Percentiles rank a stretch among this genome's conserved stretches.
Conservation (phyloP, 2,888 invertebrate species). For the Pachydiplax longipennis region DNA sequence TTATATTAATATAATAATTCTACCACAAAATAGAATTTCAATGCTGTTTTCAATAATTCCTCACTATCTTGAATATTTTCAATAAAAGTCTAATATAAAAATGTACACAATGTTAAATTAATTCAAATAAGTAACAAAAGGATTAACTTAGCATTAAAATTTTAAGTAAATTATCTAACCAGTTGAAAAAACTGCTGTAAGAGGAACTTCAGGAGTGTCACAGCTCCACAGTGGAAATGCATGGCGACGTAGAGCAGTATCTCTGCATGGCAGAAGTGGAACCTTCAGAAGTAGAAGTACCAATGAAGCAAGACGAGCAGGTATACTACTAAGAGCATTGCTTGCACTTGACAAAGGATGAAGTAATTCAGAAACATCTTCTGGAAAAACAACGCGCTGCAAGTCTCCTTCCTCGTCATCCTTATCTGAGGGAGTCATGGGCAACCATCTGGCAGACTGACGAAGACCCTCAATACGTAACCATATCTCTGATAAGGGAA, state of each 20-base stretch:
- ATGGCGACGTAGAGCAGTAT: neutral
- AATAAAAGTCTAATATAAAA: neutral
- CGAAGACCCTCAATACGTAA: slow-evolving; percentile 75
- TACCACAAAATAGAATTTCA: no score
- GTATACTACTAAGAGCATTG: slow-evolving; percentile 58
- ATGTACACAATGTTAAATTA: neutral
- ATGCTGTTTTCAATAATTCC: no score
- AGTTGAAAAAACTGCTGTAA: neutral
- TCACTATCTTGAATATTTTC: no score
- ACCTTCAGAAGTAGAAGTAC: slow-evolving; percentile 59
- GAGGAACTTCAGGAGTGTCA: slow-evolving; percentile 20
- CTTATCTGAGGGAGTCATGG: slow-evolving; percentile 59
- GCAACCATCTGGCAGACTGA: slow-evolving; percentile 76
- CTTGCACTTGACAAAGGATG: slow-evolving; percentile 69
- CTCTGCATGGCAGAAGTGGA: slow-evolving; percentile 41
- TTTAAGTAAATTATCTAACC: neutral
- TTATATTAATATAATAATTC: no score
- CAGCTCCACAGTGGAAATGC: slow-evolving; percentile 6
- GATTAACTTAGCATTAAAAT: no score
- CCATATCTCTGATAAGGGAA: slow-evolving; percentile 79
- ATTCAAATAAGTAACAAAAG: no score
- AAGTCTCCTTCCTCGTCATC: slow-evolving; percentile 59
- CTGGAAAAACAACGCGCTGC: slow-evolving; percentile 70
- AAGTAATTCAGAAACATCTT: slow-evolving; percentile 72
- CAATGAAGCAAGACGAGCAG: slow-evolving; percentile 67